Percentiles rank a stretch among this genome's conserved stretches.
phyloP scores from a whole-genome alignment of 2,888 invertebrate species.

The Dascillus cervinus region DNA sequence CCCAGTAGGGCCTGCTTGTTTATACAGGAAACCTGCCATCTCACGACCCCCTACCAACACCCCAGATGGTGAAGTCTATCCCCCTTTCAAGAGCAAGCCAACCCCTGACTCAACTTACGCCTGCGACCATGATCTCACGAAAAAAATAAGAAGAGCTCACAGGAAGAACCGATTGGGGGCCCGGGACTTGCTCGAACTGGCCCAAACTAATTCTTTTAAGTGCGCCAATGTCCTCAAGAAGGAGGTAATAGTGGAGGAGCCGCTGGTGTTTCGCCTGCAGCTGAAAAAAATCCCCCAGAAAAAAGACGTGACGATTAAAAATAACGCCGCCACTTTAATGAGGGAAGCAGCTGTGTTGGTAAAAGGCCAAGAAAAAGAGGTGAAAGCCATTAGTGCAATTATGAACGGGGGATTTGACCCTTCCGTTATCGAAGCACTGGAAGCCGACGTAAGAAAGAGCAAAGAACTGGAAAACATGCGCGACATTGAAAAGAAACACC shows the following conservation, averaged over 20 bases:
- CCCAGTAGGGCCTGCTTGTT: slow-evolving; percentile 20
- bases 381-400: slow-evolving; percentile 46
- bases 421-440: slow-evolving; percentile 40
- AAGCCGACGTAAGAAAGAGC: slow-evolving; percentile 43
- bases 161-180: slow-evolving; percentile 25
- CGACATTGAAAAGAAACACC: slow-evolving; percentile 52
- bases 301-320: slow-evolving; percentile 37
- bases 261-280: slow-evolving; percentile 10
- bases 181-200: slow-evolving; percentile 23
- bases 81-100: slow-evolving; percentile 14
- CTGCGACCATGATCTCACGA: slow-evolving; percentile 12
- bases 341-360: slow-evolving; percentile 47
- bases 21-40: slow-evolving; percentile 9
- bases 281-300: slow-evolving; percentile 11
- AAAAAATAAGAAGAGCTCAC: slow-evolving; percentile 20
- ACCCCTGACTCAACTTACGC: slow-evolving; percentile 24
- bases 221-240: slow-evolving; percentile 19
- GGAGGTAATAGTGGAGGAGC: slow-evolving; percentile 5
- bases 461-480: slow-evolving; percentile 45
- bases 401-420: slow-evolving; percentile 44
- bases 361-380: slow-evolving; percentile 44
- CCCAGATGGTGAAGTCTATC: slow-evolving; percentile 7
- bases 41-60: slow-evolving; percentile 17
- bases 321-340: slow-evolving; percentile 46
- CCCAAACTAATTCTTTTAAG: slow-evolving; percentile 22